Conservation (phyloP, 2,888 invertebrate species). For the Himalopsyche japonica region DNA sequence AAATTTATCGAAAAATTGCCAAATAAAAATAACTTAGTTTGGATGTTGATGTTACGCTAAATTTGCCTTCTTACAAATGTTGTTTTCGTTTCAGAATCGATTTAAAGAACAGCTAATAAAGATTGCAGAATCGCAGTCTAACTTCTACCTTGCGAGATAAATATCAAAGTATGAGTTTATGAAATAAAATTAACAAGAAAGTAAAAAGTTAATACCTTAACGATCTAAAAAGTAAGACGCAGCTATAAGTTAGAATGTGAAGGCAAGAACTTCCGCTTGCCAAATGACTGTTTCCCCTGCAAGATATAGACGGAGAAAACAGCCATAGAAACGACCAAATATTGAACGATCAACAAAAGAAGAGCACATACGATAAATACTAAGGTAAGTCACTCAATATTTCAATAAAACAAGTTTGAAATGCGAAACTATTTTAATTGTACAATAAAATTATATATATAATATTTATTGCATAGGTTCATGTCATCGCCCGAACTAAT, state of each 20-base stretch:
- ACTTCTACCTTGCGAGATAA: background rate
- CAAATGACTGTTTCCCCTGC: constrained; percentile 29
- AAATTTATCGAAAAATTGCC: too few relatives aligned
- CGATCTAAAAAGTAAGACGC: constrained; percentile 1
- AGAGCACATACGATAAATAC: background rate
- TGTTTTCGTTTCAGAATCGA: background rate
- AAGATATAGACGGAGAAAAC: background rate
- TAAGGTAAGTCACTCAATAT: too few relatives aligned
- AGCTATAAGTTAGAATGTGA: background rate
- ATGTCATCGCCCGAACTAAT: too few relatives aligned
- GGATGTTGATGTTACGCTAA: background rate
- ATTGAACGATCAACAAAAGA: background rate
- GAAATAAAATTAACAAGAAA: constrained; percentile 16
- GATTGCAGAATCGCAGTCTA: background rate
- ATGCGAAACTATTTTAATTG: too few relatives aligned
- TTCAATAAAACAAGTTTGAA: too few relatives aligned
- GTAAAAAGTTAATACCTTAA: constrained; percentile 20
- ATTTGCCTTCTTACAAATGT: background rate
- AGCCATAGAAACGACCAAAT: background rate
- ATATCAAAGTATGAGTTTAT: background rate
- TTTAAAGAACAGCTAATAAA: background rate
- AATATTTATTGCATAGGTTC: too few relatives aligned
- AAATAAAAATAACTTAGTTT: too few relatives aligned
- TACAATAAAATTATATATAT: too few relatives aligned
- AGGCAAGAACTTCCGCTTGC: constrained; percentile 3